These are phyloP conservation scores for Himalopsyche kuldschensis DNA, from an alignment of 2,888 invertebrate genomes.

Conservation along the genomic window DNA sequence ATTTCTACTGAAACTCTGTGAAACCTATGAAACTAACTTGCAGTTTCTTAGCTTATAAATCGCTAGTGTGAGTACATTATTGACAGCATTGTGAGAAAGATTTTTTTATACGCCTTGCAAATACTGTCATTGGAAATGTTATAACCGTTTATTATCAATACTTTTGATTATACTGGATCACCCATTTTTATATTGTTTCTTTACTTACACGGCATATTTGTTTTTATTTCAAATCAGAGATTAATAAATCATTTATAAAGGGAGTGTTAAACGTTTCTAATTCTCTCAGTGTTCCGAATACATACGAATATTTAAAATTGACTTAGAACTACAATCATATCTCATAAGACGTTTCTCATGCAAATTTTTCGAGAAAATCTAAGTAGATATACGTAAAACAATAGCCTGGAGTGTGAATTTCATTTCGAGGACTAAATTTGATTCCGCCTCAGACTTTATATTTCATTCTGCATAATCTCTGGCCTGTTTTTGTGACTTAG, in stretches of 20 bases:
- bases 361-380: background rate
- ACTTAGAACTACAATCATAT: background rate
- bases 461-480: slow-evolving; percentile 13
- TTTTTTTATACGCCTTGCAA: background rate
- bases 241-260: background rate
- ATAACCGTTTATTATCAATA: background rate
- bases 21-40: no score
- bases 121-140: background rate
- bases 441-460: background rate
- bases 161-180: background rate
- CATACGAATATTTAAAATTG: background rate
- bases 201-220: background rate
- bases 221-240: background rate
- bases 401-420: background rate
- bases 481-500: slow-evolving; percentile 10
- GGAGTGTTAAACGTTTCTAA: background rate
- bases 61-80: no score
- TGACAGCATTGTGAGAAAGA: no score
- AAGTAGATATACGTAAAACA: background rate
- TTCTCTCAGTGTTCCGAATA: background rate
- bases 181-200: background rate
- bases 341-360: background rate
- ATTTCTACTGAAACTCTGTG: no score
- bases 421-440: background rate
- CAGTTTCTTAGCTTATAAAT: no score